phyloP scores from a whole-genome alignment of 2,888 invertebrate genomes.

The Pollenia griseotomentosa region DNA sequence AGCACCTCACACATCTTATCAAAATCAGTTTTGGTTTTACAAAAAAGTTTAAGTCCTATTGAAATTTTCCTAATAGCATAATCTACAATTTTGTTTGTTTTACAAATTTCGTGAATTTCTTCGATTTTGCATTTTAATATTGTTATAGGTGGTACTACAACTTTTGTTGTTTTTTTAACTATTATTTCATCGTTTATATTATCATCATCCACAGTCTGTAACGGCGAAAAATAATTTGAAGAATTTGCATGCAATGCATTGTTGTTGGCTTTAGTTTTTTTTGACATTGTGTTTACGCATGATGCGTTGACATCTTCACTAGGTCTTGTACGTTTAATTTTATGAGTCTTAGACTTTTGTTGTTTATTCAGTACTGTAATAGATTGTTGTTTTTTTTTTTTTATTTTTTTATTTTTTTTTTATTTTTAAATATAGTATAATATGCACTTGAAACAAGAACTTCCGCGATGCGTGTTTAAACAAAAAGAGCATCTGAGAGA shows the following conservation, averaged over 20 bases:
- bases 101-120: constrained; percentile 27
- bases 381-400: too few species aligned
- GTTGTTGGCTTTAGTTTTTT: neutral
- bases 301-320: too few species aligned
- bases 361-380: too few species aligned
- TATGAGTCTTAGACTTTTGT: too few species aligned
- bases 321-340: too few species aligned
- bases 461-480: too few species aligned
- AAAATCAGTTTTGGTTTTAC: neutral
- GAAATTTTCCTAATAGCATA: constrained; percentile 15
- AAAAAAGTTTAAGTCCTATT: neutral
- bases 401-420: too few species aligned
- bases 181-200: neutral
- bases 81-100: constrained; percentile 2
- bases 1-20: neutral
- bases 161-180: neutral
- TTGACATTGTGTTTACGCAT: too few species aligned
- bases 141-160: neutral
- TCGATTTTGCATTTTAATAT: constrained; percentile 20
- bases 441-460: too few species aligned
- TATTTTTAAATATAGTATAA: too few species aligned
- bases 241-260: neutral
- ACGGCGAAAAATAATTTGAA: constrained; percentile 19
- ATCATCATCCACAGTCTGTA: constrained; percentile 18
- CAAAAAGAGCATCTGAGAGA: too few species aligned